These are phyloP conservation scores for Manacus vitellinus DNA, from an alignment of 2,113 vertebrate genomes.

Conservation along the genomic window DNA sequence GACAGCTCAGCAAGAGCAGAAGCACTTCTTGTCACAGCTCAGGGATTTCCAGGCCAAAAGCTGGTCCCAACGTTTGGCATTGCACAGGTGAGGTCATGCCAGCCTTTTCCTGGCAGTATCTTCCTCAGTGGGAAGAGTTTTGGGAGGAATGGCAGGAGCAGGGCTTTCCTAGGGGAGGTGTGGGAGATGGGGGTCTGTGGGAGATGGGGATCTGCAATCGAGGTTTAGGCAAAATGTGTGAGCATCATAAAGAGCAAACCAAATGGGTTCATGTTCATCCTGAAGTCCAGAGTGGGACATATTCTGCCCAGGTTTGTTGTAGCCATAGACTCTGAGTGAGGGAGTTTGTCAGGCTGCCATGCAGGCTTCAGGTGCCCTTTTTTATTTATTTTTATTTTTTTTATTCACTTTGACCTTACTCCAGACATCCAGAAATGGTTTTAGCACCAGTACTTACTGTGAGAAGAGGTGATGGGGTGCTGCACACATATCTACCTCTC, in stretches of 20 bases:
- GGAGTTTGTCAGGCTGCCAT: neutral
- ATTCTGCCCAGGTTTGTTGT: neutral
- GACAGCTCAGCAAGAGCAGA: neutral
- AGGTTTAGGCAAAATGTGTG: neutral
- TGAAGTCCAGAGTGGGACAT: neutral
- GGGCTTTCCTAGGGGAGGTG: neutral
- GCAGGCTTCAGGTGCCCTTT: neutral
- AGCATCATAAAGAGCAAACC: neutral
- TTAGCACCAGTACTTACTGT: neutral
- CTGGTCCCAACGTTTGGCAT: fast-evolving
- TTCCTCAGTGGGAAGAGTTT: neutral
- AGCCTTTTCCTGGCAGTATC: neutral
- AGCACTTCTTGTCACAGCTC: neutral
- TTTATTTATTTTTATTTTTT: neutral
- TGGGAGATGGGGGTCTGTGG: neutral
- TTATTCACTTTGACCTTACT: neutral
- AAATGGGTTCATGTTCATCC: fast-evolving
- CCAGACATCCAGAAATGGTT: neutral
- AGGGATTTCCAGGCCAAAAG: neutral
- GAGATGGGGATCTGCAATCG: fast-evolving
- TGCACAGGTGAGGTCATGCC: fast-evolving
- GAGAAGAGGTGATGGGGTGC: neutral
- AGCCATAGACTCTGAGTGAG: neutral
- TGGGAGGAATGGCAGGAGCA: fast-evolving
- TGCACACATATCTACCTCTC: neutral